Percentiles rank a stretch among this genome's conserved stretches.
Evolutionary conservation across 2,113 vertebrate genomes (phyloP).

Genomic region (Caloenas nicobarica): DNA sequence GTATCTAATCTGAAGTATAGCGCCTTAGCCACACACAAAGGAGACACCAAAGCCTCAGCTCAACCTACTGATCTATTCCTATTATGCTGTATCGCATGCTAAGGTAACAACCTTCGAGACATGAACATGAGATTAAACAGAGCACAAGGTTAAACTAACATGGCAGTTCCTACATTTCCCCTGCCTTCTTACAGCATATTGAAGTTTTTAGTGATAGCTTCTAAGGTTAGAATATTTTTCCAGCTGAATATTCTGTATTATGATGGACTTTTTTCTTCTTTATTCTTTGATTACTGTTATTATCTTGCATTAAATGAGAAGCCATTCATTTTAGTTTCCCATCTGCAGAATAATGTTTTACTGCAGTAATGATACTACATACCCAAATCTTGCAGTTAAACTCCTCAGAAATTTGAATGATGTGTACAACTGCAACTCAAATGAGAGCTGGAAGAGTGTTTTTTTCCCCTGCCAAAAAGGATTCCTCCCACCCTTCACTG

Average conservation of each 20-base stretch:
- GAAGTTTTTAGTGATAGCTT: background rate
- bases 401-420: background rate
- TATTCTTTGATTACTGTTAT: background rate
- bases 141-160: background rate
- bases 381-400: background rate
- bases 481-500: background rate
- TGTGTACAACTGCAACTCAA: background rate
- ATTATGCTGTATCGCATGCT: background rate
- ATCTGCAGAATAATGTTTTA: background rate
- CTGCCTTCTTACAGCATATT: background rate
- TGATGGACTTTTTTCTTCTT: background rate
- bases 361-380: background rate
- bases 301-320: background rate
- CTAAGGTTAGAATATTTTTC: background rate
- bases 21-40: background rate
- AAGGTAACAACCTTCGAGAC: background rate
- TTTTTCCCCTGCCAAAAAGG: background rate
- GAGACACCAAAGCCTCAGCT: background rate
- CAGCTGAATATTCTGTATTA: background rate
- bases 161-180: background rate
- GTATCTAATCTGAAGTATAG: background rate
- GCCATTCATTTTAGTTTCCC: background rate
- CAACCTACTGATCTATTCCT: background rate
- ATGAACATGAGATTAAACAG: background rate
- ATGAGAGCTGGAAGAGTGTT: background rate